Evolutionary conservation across 2,888 invertebrate genomes (phyloP), one percentile per base, ranked within the genome.

Genomic region (Dorcus hopei): DNA sequence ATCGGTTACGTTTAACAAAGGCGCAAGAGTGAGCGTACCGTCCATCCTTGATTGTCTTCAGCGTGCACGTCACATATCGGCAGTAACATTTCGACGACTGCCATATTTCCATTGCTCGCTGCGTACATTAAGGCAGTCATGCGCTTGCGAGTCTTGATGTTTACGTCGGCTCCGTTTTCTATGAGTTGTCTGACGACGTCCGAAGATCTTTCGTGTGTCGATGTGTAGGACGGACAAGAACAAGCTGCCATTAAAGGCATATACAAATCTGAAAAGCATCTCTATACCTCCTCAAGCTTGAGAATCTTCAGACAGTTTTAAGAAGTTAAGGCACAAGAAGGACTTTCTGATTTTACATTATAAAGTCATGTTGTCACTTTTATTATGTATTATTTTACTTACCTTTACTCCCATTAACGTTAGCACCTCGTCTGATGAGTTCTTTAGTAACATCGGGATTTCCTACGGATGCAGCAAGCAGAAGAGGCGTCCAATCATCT

Each of bases 101-200:
- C 74, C 9, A 76, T 67, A 65, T 84, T 79, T 23, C 86, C 85
- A 62, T 79, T 80, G 49, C 78, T 74, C 40, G 85, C 83, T 3
- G 88, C 86, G 64, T 80, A 81, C 87, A 88, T 87, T 0, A 88
- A 72, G 5, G 87, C 82, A 42, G 85, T 87, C 72, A 83, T 82
- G 9, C 86, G 83, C 68, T 80, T 82, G 65, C 82, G 84, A 68
- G 83, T 84, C 26, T 80, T 81, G 47, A 81, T 75, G 69, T 86
- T 83, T 14, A 83, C 74, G 66, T 84, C 73, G 42, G 82, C 83
- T 3, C 80, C 80, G 48, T 81, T 81, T 45, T 82, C 74, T 47
- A 87, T 72, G 19, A 88, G 78, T 52, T 77, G 69, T 43, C 75
- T 71, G 23, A 75, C 65, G 47, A 75, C 62, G 48, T 69, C 61